Conservation (phyloP, 2,113 vertebrate species). For the Zosterops pallidus region DNA sequence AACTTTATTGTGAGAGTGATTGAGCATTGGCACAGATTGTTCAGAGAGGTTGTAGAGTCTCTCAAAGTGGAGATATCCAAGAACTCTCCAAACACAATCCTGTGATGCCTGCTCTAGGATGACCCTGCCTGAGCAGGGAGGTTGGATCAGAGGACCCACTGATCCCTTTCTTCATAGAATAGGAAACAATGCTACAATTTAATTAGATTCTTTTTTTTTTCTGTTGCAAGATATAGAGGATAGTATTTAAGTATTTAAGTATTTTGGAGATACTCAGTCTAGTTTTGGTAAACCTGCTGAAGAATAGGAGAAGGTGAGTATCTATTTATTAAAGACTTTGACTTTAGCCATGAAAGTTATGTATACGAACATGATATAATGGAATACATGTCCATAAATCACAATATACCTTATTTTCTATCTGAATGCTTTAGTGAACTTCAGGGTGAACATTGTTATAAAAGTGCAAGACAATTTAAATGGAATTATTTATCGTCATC, state of each 20-base stretch:
- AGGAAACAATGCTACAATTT: neutral
- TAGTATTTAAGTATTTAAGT: neutral
- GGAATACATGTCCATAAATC: neutral
- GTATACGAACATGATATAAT: neutral
- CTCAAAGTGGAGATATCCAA: neutral
- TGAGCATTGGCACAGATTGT: fast-evolving
- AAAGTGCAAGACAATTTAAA: neutral
- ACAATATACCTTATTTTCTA: neutral
- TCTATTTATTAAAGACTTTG: neutral
- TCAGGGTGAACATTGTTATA: neutral
- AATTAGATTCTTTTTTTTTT: neutral
- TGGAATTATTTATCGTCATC: neutral
- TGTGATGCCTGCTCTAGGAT: no score
- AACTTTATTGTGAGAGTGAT: neutral
- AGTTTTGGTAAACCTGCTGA: neutral
- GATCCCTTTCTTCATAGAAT: neutral
- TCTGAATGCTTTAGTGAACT: neutral
- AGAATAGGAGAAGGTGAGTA: neutral
- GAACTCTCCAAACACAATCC: neutral
- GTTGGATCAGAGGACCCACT: neutral
- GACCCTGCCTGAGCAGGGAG: neutral
- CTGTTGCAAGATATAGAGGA: neutral
- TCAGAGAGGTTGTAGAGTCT: neutral
- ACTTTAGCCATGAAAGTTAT: neutral
- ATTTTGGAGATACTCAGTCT: neutral